Percentiles rank a stretch among this genome's conserved stretches.
These are phyloP conservation scores for Nyctibius grandis DNA, from an alignment of 2,797 vertebrate species.

Conservation along the genomic window DNA sequence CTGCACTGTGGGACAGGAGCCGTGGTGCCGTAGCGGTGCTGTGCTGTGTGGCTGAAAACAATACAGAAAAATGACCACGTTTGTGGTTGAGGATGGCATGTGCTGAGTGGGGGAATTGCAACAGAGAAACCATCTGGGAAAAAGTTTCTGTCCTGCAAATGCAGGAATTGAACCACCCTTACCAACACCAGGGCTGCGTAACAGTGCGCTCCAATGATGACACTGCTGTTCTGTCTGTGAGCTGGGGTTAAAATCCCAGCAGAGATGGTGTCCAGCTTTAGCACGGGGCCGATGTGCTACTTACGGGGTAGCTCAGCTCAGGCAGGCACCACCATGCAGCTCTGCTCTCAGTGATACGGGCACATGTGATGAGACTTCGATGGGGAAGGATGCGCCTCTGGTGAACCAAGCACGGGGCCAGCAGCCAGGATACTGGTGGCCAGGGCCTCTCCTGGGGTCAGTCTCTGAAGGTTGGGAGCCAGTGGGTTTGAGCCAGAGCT, in stretches of 20 bases:
- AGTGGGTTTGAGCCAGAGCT: background rate
- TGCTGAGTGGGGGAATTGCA: background rate
- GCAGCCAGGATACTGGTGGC: background rate
- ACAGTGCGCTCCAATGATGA: accelerated
- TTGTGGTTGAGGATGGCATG: background rate
- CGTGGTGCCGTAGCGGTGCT: background rate
- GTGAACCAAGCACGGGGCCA: background rate
- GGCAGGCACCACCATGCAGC: background rate
- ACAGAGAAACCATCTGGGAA: background rate
- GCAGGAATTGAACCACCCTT: background rate
- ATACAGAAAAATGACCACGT: background rate
- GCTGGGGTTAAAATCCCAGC: background rate
- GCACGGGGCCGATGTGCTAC: background rate
- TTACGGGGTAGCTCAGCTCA: background rate
- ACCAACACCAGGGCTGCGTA: background rate
- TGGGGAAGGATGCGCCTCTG: accelerated
- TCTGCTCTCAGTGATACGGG: background rate
- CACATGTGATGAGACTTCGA: accelerated
- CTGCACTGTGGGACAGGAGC: background rate
- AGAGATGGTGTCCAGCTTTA: background rate
- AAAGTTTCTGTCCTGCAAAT: background rate
- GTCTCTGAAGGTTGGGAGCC: background rate
- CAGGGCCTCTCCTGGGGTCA: background rate
- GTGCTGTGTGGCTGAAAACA: background rate
- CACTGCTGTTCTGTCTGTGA: background rate